Conservation (phyloP, 2,797 vertebrate species). For the Schizopygopsis pylzovi region DNA sequence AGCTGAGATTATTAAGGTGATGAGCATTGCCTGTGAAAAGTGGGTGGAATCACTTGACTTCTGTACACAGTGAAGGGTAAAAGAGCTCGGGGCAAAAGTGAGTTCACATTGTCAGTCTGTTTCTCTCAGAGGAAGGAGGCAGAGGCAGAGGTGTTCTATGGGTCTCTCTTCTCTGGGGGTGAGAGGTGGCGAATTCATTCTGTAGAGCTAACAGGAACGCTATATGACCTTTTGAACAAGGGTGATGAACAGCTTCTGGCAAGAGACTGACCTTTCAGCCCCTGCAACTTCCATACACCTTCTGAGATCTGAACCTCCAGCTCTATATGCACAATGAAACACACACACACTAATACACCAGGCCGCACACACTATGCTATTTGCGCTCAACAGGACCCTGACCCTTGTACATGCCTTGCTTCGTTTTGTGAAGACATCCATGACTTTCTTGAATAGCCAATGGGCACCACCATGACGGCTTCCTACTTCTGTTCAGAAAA, state of each 20-base stretch:
- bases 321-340: constrained; percentile 41
- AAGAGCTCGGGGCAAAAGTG: constrained; percentile 12
- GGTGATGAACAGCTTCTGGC: constrained; percentile 75
- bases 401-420: constrained; percentile 33
- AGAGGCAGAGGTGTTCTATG: constrained; percentile 24
- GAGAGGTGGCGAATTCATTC: constrained; percentile 39
- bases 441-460: constrained; percentile 15
- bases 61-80: not conserved
- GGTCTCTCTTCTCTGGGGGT: constrained; percentile 48
- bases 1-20: constrained; percentile 14
- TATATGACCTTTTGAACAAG: constrained; percentile 72
- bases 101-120: constrained; percentile 21
- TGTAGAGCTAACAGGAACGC: constrained; percentile 63
- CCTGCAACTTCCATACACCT: constrained; percentile 63
- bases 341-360: constrained; percentile 25
- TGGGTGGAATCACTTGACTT: constrained; percentile 49
- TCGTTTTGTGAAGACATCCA: constrained; percentile 18
- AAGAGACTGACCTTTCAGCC: constrained; percentile 79
- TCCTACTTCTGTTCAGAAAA: not conserved
- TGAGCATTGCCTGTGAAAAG: constrained; percentile 13
- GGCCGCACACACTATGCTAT: constrained; percentile 2
- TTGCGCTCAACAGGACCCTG: constrained; percentile 14
- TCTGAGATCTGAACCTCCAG: constrained; percentile 44
- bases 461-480: not conserved
- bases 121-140: constrained; percentile 9